These are phyloP conservation scores for Nannobrachium achirus DNA, from an alignment of 2,113 vertebrate species.

Conservation along the genomic window DNA sequence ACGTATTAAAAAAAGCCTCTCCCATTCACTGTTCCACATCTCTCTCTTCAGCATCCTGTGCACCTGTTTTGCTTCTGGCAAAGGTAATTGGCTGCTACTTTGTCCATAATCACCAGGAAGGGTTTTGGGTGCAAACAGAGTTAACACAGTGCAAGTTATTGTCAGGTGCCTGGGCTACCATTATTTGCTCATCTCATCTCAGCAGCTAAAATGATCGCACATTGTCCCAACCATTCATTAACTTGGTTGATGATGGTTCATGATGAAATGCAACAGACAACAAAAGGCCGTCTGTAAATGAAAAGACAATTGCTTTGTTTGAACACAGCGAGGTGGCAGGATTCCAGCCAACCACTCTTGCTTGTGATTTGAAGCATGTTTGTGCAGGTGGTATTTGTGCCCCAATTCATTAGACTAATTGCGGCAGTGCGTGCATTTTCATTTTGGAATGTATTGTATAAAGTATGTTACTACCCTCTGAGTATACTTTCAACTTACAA, in stretches of 20 bases:
- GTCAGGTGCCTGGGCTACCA: background rate
- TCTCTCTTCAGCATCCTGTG: background rate
- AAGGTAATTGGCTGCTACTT: background rate
- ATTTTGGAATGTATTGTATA: background rate
- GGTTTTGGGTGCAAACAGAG: background rate
- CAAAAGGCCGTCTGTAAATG: slow-evolving; percentile 40
- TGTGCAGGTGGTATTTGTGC: background rate
- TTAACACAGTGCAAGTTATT: background rate
- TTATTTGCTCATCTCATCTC: slow-evolving; percentile 20
- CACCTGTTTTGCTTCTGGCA: background rate
- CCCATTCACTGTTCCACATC: background rate
- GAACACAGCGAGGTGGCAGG: slow-evolving; percentile 40
- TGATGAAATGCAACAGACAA: slow-evolving; percentile 18
- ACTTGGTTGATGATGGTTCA: slow-evolving; percentile 1
- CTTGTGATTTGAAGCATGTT: slow-evolving; percentile 33
- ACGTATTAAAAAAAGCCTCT: too few relatives aligned
- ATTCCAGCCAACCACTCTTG: slow-evolving; percentile 56
- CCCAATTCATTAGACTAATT: background rate
- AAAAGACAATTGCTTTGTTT: slow-evolving; percentile 43
- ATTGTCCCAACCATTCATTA: slow-evolving; percentile 17
- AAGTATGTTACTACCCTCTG: too few relatives aligned
- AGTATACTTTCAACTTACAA: too few relatives aligned
- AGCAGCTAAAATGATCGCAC: background rate
- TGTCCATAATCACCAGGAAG: background rate
- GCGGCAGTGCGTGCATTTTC: background rate